Conservation (phyloP, 2,113 vertebrate species). For the Athene noctua region DNA sequence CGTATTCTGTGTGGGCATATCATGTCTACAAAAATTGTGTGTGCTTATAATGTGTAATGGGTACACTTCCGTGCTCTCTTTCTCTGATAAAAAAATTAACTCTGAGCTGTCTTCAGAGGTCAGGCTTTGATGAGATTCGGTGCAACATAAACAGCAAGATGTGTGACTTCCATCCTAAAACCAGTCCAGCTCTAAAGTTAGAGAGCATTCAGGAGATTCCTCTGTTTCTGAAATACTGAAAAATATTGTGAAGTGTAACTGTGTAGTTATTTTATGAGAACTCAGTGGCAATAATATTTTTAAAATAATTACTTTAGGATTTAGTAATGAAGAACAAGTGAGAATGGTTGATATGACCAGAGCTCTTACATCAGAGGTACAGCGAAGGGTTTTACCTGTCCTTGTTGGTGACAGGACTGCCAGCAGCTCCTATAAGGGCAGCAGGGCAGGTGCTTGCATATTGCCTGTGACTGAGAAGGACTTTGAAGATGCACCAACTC, state of each 20-base stretch:
- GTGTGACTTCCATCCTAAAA: background rate
- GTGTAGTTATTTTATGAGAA: background rate
- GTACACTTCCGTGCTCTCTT: background rate
- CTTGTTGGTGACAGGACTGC: background rate
- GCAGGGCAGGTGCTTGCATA: background rate
- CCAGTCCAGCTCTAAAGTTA: background rate
- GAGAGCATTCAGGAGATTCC: background rate
- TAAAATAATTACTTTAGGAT: background rate
- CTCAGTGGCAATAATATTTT: background rate
- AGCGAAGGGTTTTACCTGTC: background rate
- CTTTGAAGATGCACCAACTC: background rate
- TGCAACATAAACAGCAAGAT: background rate
- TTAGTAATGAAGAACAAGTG: background rate
- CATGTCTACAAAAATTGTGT: background rate
- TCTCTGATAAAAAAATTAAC: rapidly evolving
- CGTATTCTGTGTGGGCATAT: background rate
- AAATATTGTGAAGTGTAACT: background rate
- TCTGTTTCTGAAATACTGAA: background rate
- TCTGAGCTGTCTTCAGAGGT: background rate
- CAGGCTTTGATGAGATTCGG: background rate
- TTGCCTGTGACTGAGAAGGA: background rate
- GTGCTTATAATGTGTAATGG: background rate
- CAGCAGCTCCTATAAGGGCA: rapidly evolving
- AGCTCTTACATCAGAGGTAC: background rate
- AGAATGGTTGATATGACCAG: background rate